Base-by-base conservation (phyloP, 2,797 vertebrate genomes). In the Paratrypauchen microcephalus region DNA sequence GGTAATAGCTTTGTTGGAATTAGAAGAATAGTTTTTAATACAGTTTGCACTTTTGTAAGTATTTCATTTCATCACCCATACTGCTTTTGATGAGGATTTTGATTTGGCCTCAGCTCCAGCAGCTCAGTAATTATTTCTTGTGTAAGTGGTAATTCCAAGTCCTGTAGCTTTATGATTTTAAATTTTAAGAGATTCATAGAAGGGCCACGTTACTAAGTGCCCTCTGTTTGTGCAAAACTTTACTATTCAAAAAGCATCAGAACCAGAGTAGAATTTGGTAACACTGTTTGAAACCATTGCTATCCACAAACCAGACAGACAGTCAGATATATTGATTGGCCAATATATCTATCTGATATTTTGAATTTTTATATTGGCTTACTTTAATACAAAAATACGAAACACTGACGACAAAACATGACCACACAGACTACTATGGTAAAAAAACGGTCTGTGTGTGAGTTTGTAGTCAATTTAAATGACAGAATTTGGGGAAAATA, bases 91-190 rank as follows among this genome's bases (percentile, higher is more conserved):
- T 23, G 52, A 23, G 21, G 21, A 12, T 55, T 54, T 21, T n/a
- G 19, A 54, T 54, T 52, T n/a, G 8, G 52, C n/a, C n/a, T 50
- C 5, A n/a, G 19, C 48, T n/a, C 19, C 54, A 6, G 59, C 66
- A 62, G 66, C 60, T 41, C 66, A 39, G 32, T 77, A 82, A 74
- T 78, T 7, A 60, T 59, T 6, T 19, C 70, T 73, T 73, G 30
- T 24, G 69, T 71, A 54, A 8, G 32, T 23, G 45, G 55, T 71
- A 63, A 68, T 61, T 76, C 73, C 41, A 78, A 74, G 63, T 70
- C 67, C 65, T 28, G 64, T 73, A 21, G 68, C 58, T 39, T 26
- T 39, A n/a, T 65, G 64, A 63, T 78, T 81, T 66, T 65, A 55
- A n/a, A n/a, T 52, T 11, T n/a, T 9, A 52, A 21, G n/a, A 21